Evolutionary conservation across 2,888 invertebrate genomes (phyloP), one percentile per base, ranked within the genome.

Genomic region (Dryocosmus kuriphilus): DNA sequence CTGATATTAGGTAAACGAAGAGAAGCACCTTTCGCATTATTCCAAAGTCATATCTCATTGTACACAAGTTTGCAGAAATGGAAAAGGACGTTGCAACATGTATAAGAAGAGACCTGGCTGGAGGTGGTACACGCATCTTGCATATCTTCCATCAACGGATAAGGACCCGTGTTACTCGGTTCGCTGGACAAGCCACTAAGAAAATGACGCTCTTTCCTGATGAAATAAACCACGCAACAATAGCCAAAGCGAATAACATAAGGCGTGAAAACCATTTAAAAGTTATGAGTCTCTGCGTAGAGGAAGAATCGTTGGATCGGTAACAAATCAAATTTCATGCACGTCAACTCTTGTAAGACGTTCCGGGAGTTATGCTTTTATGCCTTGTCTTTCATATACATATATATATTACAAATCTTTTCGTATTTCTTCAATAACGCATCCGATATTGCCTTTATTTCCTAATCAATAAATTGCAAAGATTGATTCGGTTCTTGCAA

Each of bases 61-160:
- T 62, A 62, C 19, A n/a, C 14, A 62, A 35, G 73, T 76, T 76
- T 75, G 77, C 77, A 79, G 75, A 77, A 81, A 81, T 77, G 77
- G 78, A 80, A 78, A 74, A 77, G 79, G 74, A 80, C 78, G 78
- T 80, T 81, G 78, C 78, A 81, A 77, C 78, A 79, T 74, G 77
- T 76, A 63, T 79, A 14, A 74, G 67, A 78, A 78, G 77, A 77
- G 81, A 75, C 14, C 61, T 75, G 75, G 75, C 81, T 77, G 75
- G 65, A 79, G 78, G 79, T 75, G 75, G 76, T 81, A 81, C 78
- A 81, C 81, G 81, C 81, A 81, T 81, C 81, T 77, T 80, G 81
- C 80, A 80, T 80, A 51, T 71, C 30, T 67, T 22, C 19, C 51
- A 71, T 27, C 71, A 30, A 46, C 51, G n/a, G 46, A 19, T 27